Base-by-base conservation (phyloP, 2,888 invertebrate genomes). In the Thelaira solivaga region DNA sequence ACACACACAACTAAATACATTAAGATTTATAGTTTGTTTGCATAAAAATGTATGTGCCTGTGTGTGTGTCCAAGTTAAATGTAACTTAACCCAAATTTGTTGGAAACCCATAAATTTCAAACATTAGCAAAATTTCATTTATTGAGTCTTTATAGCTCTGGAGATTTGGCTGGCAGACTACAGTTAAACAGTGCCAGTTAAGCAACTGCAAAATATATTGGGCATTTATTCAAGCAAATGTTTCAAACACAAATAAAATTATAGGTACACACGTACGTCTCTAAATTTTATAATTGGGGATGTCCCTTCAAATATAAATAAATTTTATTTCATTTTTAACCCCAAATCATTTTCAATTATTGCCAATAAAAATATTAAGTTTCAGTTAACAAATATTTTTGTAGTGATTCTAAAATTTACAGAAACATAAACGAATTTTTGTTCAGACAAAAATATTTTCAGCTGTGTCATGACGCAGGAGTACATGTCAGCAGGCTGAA, bases 61-160 rank as follows among this genome's bases (percentile, higher is more conserved):
- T 31, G 26, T 62, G 29, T 65, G n/a, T 53, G 49, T 8, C 22
- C 11, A 57, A 76, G 64, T 61, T 57, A 31, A 49, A 31, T 67
- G 47, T 67, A 67, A 72, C 53, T 72, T 76, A 72, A 72, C 72
- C 76, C 16, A 67, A 72, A 72, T 76, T 62, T 72, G 22, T 31
- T 49, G 41, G 47, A 47, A 34, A 18, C 53, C 65, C 72, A 76
- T 73, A 68, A 68, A 68, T 62, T 76, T 62, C n/a, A 11, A 62
- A 73, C 67, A 75, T 75, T 68, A 57, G 59, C 53, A 71, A 62
- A 76, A 76, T 53, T 72, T 72, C 57, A 62, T 65, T 72, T 47
- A 65, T 67, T 72, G 72, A 72, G 72, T 67, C 65, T 41, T 65
- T 72, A 24, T 11, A 55, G 41, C 72, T 68, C 67, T 36, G 29